These are phyloP conservation scores for Andrena chrysosceles DNA, from an alignment of 2,888 invertebrate species.

Conservation along the genomic window DNA sequence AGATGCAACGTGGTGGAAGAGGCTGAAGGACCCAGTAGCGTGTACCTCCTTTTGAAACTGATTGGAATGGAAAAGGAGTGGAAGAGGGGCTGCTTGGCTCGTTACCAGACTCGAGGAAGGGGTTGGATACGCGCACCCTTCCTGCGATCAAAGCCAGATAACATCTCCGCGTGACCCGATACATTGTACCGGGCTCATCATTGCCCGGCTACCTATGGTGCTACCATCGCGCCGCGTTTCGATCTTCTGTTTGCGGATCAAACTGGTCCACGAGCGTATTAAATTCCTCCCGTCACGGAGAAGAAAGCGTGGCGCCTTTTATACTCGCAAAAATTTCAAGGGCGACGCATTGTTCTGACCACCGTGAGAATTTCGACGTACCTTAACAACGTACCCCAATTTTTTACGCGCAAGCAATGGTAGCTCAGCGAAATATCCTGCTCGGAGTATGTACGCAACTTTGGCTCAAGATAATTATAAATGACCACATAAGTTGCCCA, in stretches of 20 bases:
- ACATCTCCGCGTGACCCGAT: constrained; percentile 68
- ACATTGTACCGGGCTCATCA: constrained; percentile 69
- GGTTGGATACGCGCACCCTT: constrained; percentile 69
- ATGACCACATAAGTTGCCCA: too few species aligned
- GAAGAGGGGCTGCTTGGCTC: constrained; percentile 64
- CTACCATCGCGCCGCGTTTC: constrained; percentile 31
- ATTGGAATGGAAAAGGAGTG: constrained; percentile 74
- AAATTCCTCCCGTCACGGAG: constrained; percentile 42
- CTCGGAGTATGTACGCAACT: too few species aligned
- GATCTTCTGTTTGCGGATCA: constrained; percentile 33
- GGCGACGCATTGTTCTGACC: constrained; percentile 42
- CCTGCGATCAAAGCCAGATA: constrained; percentile 71
- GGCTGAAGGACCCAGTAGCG: constrained; percentile 43
- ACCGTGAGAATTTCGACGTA: constrained; percentile 60
- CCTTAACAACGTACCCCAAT: not conserved
- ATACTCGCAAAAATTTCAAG: not conserved
- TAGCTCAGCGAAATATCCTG: too few species aligned
- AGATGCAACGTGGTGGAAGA: constrained; percentile 38
- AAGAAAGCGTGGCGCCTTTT: constrained; percentile 23
- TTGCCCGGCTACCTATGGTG: constrained; percentile 39
- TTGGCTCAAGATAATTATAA: too few species aligned
- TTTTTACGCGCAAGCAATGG: too few species aligned
- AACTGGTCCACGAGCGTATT: constrained; percentile 55
- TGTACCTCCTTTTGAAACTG: constrained; percentile 67
- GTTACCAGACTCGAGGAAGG: constrained; percentile 70